Conservation (phyloP, 2,113 vertebrate genomes). For the Elanoides forficatus region DNA sequence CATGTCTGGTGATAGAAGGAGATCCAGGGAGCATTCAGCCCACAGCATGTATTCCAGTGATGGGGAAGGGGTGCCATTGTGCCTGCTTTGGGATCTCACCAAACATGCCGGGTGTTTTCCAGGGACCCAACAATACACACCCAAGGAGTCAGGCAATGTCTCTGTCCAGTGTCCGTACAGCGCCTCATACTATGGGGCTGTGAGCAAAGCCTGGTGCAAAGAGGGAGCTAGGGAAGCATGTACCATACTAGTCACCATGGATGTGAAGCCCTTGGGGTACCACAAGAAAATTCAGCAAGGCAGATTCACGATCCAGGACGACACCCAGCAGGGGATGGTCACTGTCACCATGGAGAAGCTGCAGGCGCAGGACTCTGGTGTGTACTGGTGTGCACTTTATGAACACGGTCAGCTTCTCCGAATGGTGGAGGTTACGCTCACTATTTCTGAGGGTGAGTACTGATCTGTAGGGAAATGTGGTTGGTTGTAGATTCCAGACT, state of each 20-base stretch:
- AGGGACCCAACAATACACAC: background rate
- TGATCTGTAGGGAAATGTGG: rapidly evolving
- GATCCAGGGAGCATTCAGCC: background rate
- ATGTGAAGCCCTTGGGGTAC: rapidly evolving
- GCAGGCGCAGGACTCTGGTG: background rate
- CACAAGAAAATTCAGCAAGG: rapidly evolving
- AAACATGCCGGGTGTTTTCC: background rate
- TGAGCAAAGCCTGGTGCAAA: constrained; percentile 29
- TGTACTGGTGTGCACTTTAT: constrained; percentile 50
- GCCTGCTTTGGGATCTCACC: background rate
- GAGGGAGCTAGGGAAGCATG: rapidly evolving
- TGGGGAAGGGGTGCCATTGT: background rate
- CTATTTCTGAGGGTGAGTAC: background rate
- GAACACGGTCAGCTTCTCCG: rapidly evolving
- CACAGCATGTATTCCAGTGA: background rate
- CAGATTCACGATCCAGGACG: background rate
- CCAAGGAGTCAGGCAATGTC: rapidly evolving
- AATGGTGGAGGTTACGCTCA: constrained; percentile 4
- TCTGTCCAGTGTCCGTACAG: background rate
- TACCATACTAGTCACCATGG: rapidly evolving
- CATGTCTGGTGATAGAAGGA: background rate
- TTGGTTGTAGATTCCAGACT: rapidly evolving
- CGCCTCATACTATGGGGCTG: rapidly evolving
- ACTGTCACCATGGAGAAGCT: background rate
- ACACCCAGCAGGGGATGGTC: background rate